Evolutionary conservation across 1,140 invertebrate genomes (phyloP).

Genomic region (Ostrea denselamellosa): DNA sequence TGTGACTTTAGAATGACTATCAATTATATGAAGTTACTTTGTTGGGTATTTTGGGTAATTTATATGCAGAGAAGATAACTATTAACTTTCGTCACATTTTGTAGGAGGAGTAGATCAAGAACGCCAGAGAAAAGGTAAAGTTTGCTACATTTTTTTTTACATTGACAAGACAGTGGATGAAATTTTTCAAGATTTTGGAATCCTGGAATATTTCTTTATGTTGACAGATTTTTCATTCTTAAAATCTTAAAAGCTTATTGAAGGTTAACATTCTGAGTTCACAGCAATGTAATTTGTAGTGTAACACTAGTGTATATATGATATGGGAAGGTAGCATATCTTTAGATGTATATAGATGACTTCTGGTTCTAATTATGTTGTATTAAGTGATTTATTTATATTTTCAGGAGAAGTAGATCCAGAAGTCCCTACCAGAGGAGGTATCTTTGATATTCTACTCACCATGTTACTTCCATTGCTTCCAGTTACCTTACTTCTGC

Average conservation of each 20-base stretch:
- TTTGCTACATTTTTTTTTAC: background rate
- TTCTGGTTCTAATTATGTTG: no score
- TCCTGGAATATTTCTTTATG: no score
- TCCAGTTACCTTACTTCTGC: no score
- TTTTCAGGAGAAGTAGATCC: conserved; percentile 58
- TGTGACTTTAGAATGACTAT: background rate
- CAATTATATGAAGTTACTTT: background rate
- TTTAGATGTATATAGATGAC: no score
- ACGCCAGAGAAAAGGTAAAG: conserved; percentile 47
- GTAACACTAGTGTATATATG: no score
- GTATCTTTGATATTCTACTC: conserved; percentile 30
- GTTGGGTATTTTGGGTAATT: background rate
- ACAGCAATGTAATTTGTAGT: no score
- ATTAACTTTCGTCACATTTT: background rate
- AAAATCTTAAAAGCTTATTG: no score
- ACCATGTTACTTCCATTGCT: no score
- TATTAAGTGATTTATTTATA: background rate
- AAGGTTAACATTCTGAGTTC: no score
- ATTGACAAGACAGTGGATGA: background rate
- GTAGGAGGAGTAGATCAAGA: conserved; percentile 42
- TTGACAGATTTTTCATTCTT: no score
- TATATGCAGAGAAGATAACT: background rate
- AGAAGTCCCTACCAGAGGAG: conserved; percentile 57
- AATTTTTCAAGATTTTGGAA: background rate
- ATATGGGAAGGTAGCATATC: no score